Evolutionary conservation across 2,888 invertebrate species (phyloP).

Genomic region (Tolmerus cingulatus): DNA sequence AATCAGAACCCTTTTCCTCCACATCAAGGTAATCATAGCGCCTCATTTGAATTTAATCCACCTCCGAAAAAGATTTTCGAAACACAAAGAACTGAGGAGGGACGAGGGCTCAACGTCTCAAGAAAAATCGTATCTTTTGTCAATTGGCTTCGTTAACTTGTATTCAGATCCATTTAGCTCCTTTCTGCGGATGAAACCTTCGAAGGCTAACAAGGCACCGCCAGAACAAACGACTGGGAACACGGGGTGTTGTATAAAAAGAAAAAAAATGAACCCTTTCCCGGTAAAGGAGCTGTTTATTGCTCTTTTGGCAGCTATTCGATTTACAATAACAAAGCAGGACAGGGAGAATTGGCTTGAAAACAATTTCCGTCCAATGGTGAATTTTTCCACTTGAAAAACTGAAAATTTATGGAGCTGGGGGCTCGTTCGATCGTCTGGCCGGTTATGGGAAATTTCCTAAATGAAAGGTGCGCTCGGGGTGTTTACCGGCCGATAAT

Average conservation of each 20-base stretch:
- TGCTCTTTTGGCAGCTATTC: conserved; percentile 22
- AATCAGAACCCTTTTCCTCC: conserved; percentile 6
- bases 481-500: neutral
- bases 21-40: neutral
- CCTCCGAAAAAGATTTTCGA: neutral
- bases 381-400: conserved; percentile 2
- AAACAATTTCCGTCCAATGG: conserved; percentile 7
- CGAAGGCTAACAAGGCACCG: neutral
- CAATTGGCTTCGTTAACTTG: conserved; percentile 1
- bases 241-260: neutral
- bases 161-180: neutral
- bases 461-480: neutral
- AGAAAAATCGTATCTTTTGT: neutral
- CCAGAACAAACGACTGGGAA: neutral
- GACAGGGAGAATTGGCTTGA: neutral
- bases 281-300: neutral
- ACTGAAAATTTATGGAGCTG: neutral
- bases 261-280: neutral
- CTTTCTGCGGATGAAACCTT: neutral
- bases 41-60: conserved; percentile 23
- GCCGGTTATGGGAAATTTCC: neutral
- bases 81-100: neutral
- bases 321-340: neutral
- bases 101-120: neutral
- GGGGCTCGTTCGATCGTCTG: neutral